These are phyloP conservation scores for Lanius collurio DNA, from an alignment of 2,113 vertebrate genomes.

Conservation along the genomic window DNA sequence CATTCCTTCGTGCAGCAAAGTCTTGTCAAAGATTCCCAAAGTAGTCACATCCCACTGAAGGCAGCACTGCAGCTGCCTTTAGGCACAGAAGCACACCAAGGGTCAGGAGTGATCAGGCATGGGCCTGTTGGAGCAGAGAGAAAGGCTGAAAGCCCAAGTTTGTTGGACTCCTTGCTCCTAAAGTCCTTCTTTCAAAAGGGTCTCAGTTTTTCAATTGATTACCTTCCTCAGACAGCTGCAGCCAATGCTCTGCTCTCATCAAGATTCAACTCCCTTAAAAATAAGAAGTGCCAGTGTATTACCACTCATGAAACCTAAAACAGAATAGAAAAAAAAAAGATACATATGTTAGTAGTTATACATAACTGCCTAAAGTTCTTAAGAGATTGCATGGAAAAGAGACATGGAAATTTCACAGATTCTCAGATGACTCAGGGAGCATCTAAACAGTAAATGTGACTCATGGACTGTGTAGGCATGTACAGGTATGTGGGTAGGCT, in stretches of 20 bases:
- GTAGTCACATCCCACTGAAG: neutral
- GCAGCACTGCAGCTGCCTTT: neutral
- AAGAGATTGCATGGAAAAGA: slow-evolving; percentile 43
- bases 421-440: slow-evolving; percentile 64
- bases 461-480: slow-evolving; percentile 35
- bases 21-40: neutral
- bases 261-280: neutral
- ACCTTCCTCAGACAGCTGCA: neutral
- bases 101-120: neutral
- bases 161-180: neutral
- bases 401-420: slow-evolving; percentile 42
- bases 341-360: slow-evolving; percentile 3
- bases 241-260: neutral
- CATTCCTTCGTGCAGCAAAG: neutral
- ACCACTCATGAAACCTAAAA: neutral
- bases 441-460: slow-evolving; percentile 61
- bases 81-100: neutral
- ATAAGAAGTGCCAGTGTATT: neutral
- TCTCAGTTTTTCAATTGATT: neutral
- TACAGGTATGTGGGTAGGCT: slow-evolving; percentile 28
- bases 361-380: slow-evolving; percentile 29
- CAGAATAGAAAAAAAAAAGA: neutral
- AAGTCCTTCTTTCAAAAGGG: neutral
- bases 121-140: neutral
- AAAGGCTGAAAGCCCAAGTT: neutral